phyloP scores from a whole-genome alignment of 1,140 invertebrate genomes.

The Gonatopus flavifemur region DNA sequence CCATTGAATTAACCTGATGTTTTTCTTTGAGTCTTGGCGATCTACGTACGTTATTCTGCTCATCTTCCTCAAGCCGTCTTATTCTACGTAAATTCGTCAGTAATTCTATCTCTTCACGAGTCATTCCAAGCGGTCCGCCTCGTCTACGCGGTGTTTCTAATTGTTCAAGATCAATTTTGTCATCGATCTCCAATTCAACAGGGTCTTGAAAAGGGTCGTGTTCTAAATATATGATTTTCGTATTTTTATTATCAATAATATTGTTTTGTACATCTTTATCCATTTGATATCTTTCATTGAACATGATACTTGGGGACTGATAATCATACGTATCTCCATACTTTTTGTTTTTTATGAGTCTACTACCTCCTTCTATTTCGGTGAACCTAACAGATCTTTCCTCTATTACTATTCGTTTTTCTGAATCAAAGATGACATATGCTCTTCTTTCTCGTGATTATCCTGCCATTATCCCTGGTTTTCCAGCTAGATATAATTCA shows the following conservation, averaged over 20 bases:
- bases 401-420: neutral
- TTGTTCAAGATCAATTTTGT: too few species aligned
- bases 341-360: neutral
- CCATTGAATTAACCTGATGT: neutral
- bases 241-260: neutral
- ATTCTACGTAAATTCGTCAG: neutral
- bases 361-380: neutral
- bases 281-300: neutral
- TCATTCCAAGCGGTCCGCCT: neutral
- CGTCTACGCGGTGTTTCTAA: too few species aligned
- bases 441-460: slow-evolving; percentile 1
- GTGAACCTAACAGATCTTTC: slow-evolving; percentile 1
- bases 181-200: too few species aligned
- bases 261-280: neutral
- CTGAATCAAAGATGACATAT: neutral
- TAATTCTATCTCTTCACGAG: neutral
- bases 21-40: neutral
- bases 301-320: neutral
- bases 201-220: too few species aligned
- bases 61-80: neutral
- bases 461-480: neutral
- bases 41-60: neutral
- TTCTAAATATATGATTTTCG: too few species aligned
- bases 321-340: neutral
- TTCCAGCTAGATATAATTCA: neutral